Conservation (phyloP, 2,797 vertebrate species). For the Moxostoma hubbsi region DNA sequence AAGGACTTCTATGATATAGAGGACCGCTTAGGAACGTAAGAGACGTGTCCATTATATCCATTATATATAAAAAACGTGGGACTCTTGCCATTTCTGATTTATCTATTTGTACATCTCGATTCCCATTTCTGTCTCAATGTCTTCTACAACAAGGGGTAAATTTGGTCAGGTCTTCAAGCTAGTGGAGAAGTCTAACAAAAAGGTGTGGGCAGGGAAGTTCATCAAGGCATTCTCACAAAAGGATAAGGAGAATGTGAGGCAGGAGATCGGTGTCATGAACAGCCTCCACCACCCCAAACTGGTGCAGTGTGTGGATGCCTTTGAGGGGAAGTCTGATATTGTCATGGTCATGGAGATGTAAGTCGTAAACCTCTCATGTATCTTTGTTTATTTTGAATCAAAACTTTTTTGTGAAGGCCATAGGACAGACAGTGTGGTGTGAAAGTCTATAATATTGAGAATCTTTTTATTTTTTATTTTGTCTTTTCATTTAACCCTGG, state of each 20-base stretch:
- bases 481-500: too few species aligned
- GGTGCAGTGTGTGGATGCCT: constrained; percentile 96
- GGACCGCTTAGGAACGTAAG: constrained; percentile 97
- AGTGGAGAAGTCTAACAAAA: constrained; percentile 91
- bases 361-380: constrained; percentile 65
- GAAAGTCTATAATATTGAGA: too few species aligned
- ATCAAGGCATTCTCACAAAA: constrained; percentile 95
- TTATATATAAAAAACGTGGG: background rate
- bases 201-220: constrained; percentile 97
- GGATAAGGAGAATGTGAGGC: constrained; percentile 92
- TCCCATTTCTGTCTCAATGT: background rate
- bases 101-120: constrained; percentile 3
- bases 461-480: too few species aligned
- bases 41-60: constrained; percentile 43
- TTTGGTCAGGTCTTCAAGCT: constrained; percentile 98
- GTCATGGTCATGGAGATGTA: constrained; percentile 98
- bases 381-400: background rate
- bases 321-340: constrained; percentile 94
- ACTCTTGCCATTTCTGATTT: background rate
- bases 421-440: too few species aligned
- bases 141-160: constrained; percentile 83
- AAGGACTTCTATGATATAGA: constrained; percentile 94
- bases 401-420: too few species aligned
- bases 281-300: constrained; percentile 96
- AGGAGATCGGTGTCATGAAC: constrained; percentile 98